Evolutionary conservation across 2,888 invertebrate species (phyloP).

Genomic region (Epiblema foenella): DNA sequence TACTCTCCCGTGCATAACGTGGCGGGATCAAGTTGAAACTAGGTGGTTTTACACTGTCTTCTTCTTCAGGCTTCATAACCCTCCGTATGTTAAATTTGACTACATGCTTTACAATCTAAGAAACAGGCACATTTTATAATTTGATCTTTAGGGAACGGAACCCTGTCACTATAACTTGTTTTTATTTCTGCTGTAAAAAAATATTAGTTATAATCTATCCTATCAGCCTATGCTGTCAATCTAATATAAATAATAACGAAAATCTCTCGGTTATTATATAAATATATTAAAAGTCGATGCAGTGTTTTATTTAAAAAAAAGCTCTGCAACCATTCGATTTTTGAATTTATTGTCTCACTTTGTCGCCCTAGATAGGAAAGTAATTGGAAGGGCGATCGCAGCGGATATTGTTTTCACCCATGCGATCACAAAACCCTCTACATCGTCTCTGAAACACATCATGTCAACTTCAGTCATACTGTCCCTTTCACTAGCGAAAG

Average conservation of each 20-base stretch:
- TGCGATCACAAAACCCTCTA: constrained; percentile 57
- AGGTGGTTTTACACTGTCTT: not conserved
- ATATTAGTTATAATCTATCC: too few relatives aligned
- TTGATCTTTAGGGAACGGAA: too few relatives aligned
- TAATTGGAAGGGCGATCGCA: constrained; percentile 58
- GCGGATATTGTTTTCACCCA: constrained; percentile 66
- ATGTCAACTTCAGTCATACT: not conserved
- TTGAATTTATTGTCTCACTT: constrained; percentile 18
- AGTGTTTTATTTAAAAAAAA: too few relatives aligned
- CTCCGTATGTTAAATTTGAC: too few relatives aligned
- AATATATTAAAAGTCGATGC: too few relatives aligned
- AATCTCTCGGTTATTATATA: too few relatives aligned
- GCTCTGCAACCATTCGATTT: not conserved
- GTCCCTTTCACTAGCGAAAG: constrained; percentile 3
- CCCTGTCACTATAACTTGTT: too few relatives aligned
- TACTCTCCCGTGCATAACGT: constrained; percentile 13
- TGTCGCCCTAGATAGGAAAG: constrained; percentile 43
- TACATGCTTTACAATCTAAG: too few relatives aligned
- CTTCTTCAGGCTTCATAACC: not conserved
- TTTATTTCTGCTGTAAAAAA: too few relatives aligned
- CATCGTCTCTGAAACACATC: constrained; percentile 4
- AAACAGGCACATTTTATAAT: too few relatives aligned
- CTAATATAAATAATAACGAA: not conserved
- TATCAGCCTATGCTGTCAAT: not conserved
- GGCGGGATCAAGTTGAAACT: constrained; percentile 16